phyloP scores from a whole-genome alignment of 2,888 invertebrate genomes.

The Sericinus montela region DNA sequence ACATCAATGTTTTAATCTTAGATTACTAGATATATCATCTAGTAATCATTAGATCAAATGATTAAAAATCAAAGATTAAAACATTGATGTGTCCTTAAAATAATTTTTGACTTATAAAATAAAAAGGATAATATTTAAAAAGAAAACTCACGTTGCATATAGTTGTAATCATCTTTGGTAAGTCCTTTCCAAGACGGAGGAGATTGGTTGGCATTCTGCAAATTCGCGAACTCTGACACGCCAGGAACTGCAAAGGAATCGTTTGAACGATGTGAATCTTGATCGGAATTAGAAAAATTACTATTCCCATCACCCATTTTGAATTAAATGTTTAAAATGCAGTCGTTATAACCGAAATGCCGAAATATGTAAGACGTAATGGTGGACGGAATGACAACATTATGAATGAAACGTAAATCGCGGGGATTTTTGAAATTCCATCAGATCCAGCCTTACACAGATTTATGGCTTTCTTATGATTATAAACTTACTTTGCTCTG shows the following conservation, averaged over 20 bases:
- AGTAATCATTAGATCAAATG: too few relatives aligned
- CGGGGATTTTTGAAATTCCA: conserved; percentile 65
- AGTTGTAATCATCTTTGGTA: conserved; percentile 85
- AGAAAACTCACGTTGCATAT: conserved; percentile 85
- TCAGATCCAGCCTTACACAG: conserved; percentile 17
- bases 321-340: conserved; percentile 52
- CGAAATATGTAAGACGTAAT: conserved; percentile 33
- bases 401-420: conserved; percentile 44
- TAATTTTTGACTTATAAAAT: too few relatives aligned
- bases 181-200: conserved; percentile 85
- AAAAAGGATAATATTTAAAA: too few relatives aligned
- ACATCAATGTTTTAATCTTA: too few relatives aligned
- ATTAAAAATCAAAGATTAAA: too few relatives aligned
- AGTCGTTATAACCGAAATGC: conserved; percentile 59
- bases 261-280: conserved; percentile 48
- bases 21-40: too few relatives aligned
- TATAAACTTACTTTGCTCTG: conserved; percentile 90
- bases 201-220: conserved; percentile 77
- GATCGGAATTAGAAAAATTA: conserved; percentile 42
- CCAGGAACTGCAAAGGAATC: conserved; percentile 88
- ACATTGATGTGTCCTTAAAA: too few relatives aligned
- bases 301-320: conserved; percentile 52
- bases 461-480: conserved; percentile 7
- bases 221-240: conserved; percentile 89
- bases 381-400: conserved; percentile 61